Evolutionary conservation across 2,888 invertebrate species (phyloP), one percentile per base, ranked within the genome.

Genomic region (Ariolimax columbianus): DNA sequence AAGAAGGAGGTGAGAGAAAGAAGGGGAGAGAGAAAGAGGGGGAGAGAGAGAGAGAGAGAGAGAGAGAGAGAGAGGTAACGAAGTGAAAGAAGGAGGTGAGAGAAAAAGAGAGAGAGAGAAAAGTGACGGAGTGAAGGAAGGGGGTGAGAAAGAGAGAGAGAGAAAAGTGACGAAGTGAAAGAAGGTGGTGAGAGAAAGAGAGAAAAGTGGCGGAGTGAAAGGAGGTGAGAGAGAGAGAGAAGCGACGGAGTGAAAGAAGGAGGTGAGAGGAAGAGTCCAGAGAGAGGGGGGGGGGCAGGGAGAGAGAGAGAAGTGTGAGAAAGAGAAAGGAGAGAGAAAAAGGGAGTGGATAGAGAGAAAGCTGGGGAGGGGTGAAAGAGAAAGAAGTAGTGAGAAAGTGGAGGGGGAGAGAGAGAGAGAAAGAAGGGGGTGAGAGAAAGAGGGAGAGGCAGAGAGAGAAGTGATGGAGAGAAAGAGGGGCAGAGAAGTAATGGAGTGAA

Each of bases 41-140:
- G 75, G 63, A 70, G 33, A 72, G 40, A 79, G 43, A 84, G 55
- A 73, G 63, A 14, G 72, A 73, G 75, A 81, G 66, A 40, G 84
- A 59, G 81, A 75, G 19, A 38, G 51, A 72, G 55, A 59, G 43
- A n/a, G n/a, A n/a, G n/a, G n/a, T n/a, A n/a, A n/a, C n/a, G n/a
- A n/a, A n/a, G n/a, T n/a, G n/a, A n/a, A 43, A 38, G 59, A 38
- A 33, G 47, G 43, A 59, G 59, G 80, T n/a, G 23, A 40, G 33
- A 36, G 23, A n/a, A 17, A 36, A 19, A 33, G 55, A 30, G 47
- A 30, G 55, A 11, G 2, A 63, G 59, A 40, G 40, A n/a, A n/a
- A n/a, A n/a, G n/a, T n/a, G n/a, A n/a, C n/a, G n/a, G n/a, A n/a
- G n/a, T n/a, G n/a, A n/a, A n/a, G n/a, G n/a, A n/a, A n/a, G n/a